These are phyloP conservation scores for Phrynocephalus forsythii DNA, from an alignment of 2,797 vertebrate genomes.

Conservation along the genomic window DNA sequence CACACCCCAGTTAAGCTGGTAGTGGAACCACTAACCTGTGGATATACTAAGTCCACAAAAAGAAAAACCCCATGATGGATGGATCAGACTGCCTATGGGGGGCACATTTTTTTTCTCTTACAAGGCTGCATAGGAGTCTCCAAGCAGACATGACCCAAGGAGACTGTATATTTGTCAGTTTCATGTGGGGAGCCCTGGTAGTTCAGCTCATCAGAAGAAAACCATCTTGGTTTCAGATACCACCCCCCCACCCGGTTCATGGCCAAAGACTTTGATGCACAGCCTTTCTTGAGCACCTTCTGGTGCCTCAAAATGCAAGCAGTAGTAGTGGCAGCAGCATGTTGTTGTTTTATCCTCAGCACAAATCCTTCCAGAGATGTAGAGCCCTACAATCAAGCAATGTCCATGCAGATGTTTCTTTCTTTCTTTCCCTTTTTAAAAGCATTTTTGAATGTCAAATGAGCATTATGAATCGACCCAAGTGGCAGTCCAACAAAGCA, in stretches of 20 bases:
- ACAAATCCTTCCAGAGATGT: slow-evolving; percentile 32
- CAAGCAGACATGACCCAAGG: slow-evolving; percentile 23
- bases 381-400: neutral
- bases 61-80: too few species aligned
- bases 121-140: neutral
- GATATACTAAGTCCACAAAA: neutral
- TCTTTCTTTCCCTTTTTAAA: neutral
- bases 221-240: neutral
- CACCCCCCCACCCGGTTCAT: neutral
- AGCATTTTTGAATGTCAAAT: slow-evolving; percentile 52
- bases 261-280: slow-evolving; percentile 24
- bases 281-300: slow-evolving; percentile 39
- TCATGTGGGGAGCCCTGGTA: neutral
- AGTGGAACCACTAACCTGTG: neutral
- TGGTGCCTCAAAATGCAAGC: neutral
- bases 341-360: neutral
- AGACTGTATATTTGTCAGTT: slow-evolving; percentile 1
- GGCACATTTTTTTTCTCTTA: too few species aligned
- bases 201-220: neutral
- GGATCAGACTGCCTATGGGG: neutral
- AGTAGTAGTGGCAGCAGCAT: neutral
- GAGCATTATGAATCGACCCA: slow-evolving; percentile 51
- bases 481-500: slow-evolving; percentile 49
- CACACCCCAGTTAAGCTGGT: neutral
- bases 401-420: slow-evolving; percentile 26